Evolutionary conservation across 2,113 vertebrate species (phyloP).

Genomic region (Trichomycterus rosablanca): DNA sequence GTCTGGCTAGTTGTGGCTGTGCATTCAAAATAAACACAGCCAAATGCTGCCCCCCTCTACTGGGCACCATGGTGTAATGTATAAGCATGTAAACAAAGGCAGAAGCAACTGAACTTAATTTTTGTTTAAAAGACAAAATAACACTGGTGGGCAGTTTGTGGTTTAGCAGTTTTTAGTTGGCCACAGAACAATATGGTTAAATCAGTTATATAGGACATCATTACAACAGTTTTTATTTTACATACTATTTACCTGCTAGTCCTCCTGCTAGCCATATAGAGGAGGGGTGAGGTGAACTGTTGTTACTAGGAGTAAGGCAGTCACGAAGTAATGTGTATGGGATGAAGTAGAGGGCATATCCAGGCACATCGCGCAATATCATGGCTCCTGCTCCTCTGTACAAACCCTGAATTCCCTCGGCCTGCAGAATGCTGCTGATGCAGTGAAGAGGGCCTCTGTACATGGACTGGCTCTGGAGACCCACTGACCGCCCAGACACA

Average conservation of each 20-base stretch:
- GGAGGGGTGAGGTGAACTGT: constrained; percentile 62
- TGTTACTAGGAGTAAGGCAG: constrained; percentile 72
- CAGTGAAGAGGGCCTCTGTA: constrained; percentile 89
- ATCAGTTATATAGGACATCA: no score
- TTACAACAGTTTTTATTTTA: not conserved
- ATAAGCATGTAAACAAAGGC: no score
- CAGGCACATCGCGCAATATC: constrained; percentile 87
- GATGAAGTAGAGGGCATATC: constrained; percentile 89
- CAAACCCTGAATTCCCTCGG: constrained; percentile 80
- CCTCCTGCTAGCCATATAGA: constrained; percentile 88
- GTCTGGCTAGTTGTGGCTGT: no score
- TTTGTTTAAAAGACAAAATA: no score
- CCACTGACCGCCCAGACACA: constrained; percentile 52
- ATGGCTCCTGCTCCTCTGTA: constrained; percentile 85
- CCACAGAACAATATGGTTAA: no score
- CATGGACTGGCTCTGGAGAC: constrained; percentile 48
- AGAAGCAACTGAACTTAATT: no score
- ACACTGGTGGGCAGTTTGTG: no score
- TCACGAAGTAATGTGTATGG: constrained; percentile 80
- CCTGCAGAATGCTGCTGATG: constrained; percentile 76
- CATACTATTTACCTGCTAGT: constrained; percentile 75
- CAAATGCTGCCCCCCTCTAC: no score
- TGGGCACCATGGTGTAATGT: no score
- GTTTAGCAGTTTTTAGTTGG: no score
- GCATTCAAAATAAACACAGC: no score